phyloP scores from a whole-genome alignment of 2,888 invertebrate genomes.

The Heliconius charithonia region DNA sequence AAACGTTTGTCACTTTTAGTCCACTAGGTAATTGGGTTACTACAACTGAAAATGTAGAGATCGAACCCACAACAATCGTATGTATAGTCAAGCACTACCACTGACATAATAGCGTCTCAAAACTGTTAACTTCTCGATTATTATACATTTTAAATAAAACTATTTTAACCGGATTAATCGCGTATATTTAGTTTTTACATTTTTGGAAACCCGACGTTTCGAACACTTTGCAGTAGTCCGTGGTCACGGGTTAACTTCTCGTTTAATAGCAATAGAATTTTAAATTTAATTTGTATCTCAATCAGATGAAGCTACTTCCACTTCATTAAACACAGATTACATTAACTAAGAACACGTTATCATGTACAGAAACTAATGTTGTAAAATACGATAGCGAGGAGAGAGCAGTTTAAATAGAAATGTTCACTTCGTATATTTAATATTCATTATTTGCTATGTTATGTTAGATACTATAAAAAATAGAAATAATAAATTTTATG shows the following conservation, averaged over 20 bases:
- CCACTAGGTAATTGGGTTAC: too few relatives aligned
- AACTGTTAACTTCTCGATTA: neutral
- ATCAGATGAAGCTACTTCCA: conserved; percentile 1
- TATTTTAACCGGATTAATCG: too few relatives aligned
- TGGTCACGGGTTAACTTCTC: neutral
- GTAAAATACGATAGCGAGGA: neutral
- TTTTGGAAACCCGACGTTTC: too few relatives aligned
- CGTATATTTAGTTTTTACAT: too few relatives aligned
- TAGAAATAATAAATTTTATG: too few relatives aligned
- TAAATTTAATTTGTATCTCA: neutral
- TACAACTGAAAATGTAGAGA: too few relatives aligned
- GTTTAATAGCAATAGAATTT: neutral
- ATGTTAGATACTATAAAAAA: too few relatives aligned
- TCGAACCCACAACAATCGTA: too few relatives aligned
- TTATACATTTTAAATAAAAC: too few relatives aligned
- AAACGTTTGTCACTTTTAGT: too few relatives aligned
- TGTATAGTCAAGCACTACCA: neutral
- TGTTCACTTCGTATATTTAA: neutral
- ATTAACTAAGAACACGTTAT: conserved; percentile 7
- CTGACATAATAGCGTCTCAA: neutral
- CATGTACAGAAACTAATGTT: neutral
- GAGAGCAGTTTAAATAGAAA: neutral
- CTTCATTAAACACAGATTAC: neutral
- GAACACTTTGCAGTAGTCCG: too few relatives aligned
- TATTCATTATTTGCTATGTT: neutral